Evolutionary conservation across 2,113 vertebrate species (phyloP).

Genomic region (Orientallactaga bullata): DNA sequence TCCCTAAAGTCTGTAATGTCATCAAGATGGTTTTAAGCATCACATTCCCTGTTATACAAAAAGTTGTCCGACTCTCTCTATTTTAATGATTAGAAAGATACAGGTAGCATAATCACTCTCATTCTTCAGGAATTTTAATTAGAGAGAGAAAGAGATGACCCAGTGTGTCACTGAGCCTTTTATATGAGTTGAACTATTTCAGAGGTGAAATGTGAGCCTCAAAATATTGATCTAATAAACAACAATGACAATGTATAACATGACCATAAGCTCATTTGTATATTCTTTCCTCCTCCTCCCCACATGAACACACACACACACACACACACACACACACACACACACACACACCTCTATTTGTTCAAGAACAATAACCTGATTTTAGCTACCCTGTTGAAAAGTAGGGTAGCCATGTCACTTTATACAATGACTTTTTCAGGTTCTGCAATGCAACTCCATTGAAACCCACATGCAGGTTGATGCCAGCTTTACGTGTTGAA

Average conservation of each 20-base stretch:
- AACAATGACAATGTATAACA: background rate
- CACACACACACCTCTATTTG: background rate
- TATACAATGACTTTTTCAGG: background rate
- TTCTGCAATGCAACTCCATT: background rate
- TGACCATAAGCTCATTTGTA: background rate
- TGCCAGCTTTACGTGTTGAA: conserved; percentile 82
- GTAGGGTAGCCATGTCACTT: conserved; percentile 45
- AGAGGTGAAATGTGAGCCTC: too few relatives aligned
- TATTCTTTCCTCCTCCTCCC: background rate
- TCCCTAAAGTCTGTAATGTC: background rate
- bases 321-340: too few relatives aligned
- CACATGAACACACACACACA: too few relatives aligned
- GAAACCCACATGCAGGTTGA: conserved; percentile 53
- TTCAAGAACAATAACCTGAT: conserved; percentile 52
- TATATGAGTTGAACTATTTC: background rate
- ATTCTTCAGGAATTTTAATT: background rate
- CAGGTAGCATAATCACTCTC: background rate
- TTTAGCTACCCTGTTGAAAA: conserved; percentile 20
- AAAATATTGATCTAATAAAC: background rate
- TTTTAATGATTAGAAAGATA: background rate
- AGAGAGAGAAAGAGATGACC: too few relatives aligned
- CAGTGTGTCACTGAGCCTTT: too few relatives aligned
- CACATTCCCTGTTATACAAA: background rate
- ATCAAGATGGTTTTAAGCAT: background rate
- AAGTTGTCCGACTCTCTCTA: background rate